Conservation (phyloP, 2,797 vertebrate species). For the Morus bassanus region DNA sequence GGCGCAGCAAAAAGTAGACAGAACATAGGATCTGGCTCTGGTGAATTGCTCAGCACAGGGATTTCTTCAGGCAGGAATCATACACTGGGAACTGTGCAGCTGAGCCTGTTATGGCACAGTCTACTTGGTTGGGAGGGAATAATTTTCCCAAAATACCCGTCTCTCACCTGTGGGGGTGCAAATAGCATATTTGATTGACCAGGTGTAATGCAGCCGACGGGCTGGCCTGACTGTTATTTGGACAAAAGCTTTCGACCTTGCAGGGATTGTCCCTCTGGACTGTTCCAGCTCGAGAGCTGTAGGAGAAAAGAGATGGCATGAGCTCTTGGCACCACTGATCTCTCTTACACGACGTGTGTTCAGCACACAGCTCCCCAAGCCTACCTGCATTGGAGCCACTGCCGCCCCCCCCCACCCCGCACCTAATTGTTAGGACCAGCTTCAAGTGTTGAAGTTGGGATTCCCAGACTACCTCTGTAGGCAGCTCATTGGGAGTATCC, state of each 20-base stretch:
- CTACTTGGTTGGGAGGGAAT: neutral
- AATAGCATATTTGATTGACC: constrained; percentile 84
- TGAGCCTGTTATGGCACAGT: neutral
- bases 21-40: neutral
- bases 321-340: neutral
- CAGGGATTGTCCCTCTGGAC: constrained; percentile 74
- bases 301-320: neutral
- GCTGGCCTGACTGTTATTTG: constrained; percentile 72
- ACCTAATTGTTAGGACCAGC: neutral
- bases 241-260: constrained; percentile 78
- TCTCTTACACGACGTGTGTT: neutral
- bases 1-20: neutral
- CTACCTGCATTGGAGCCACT: neutral
- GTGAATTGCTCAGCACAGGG: neutral
- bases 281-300: constrained; percentile 83
- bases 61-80: neutral
- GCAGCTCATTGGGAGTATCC: neutral
- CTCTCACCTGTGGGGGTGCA: constrained; percentile 76
- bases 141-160: neutral
- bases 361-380: neutral
- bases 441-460: neutral
- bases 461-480: neutral
- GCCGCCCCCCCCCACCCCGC: no score
- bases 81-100: neutral
- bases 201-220: constrained; percentile 77